Conservation (phyloP, 2,888 invertebrate genomes). For the Drosophila nr. perissopoda region DNA sequence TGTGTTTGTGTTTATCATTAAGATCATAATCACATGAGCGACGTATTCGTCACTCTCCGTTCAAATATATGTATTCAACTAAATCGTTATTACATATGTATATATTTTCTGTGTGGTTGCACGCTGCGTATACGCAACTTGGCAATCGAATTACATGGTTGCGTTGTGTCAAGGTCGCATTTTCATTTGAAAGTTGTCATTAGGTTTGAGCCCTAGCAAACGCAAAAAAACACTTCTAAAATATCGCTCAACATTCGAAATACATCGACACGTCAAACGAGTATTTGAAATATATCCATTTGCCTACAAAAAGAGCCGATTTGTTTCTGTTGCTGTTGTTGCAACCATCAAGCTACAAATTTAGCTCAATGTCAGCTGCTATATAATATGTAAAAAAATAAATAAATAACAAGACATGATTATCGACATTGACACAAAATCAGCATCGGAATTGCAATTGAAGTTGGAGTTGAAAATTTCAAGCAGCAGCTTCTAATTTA, state of each 20-base stretch:
- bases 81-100: neutral
- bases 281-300: conserved; percentile 36
- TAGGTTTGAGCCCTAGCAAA: conserved; percentile 11
- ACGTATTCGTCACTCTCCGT: neutral
- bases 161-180: conserved; percentile 54
- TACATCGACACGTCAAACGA: conserved; percentile 36
- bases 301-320: conserved; percentile 14
- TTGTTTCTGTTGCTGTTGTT: conserved; percentile 20
- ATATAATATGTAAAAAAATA: conserved; percentile 51
- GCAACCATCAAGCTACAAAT: conserved; percentile 45
- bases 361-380: conserved; percentile 76
- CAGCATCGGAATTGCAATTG: neutral
- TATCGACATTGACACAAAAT: conserved; percentile 37
- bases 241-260: conserved; percentile 16
- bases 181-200: conserved; percentile 40
- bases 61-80: conserved; percentile 8
- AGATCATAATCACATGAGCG: conserved; percentile 42
- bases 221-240: conserved; percentile 12
- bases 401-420: conserved; percentile 34
- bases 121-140: conserved; percentile 68
- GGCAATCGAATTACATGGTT: conserved; percentile 27
- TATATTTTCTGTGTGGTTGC: conserved; percentile 1
- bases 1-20: conserved; percentile 35
- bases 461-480: conserved; percentile 1
- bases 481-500: conserved; percentile 41